Conservation (phyloP, 2,797 vertebrate genomes). For the Sardinella longiceps region DNA sequence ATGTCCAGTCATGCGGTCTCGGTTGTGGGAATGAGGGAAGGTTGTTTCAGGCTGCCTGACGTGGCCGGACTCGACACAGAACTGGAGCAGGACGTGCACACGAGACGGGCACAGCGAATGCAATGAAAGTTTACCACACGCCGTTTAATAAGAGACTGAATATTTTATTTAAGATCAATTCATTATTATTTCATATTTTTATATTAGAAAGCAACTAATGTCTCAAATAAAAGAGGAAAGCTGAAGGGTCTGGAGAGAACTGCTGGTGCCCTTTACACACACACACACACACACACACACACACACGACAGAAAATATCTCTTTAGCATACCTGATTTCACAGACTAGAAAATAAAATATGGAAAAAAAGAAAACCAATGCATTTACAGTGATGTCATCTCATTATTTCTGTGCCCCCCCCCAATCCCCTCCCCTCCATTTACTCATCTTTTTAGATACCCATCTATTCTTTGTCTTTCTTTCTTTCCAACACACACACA, state of each 20-base stretch:
- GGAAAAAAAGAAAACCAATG: background rate
- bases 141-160: slow-evolving; percentile 23
- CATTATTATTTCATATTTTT: slow-evolving; percentile 41
- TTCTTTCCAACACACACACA: background rate
- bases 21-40: background rate
- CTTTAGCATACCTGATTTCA: slow-evolving; percentile 7
- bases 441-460: background rate
- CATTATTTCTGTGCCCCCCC: background rate
- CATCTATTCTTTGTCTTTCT: background rate
- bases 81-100: background rate
- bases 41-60: background rate
- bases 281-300: background rate
- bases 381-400: background rate
- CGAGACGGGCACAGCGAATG: background rate
- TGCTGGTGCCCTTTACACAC: background rate
- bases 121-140: background rate
- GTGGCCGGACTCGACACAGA: background rate
- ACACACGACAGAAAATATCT: slow-evolving; percentile 10
- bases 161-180: slow-evolving; percentile 11
- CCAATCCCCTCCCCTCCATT: no score
- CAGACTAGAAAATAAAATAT: slow-evolving; percentile 6
- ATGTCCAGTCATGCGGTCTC: background rate
- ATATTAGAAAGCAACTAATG: slow-evolving; percentile 32
- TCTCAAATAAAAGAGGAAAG: background rate
- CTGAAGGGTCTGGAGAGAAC: background rate